phyloP scores from a whole-genome alignment of 1,140 invertebrate species.

The Trichonephila clavata region DNA sequence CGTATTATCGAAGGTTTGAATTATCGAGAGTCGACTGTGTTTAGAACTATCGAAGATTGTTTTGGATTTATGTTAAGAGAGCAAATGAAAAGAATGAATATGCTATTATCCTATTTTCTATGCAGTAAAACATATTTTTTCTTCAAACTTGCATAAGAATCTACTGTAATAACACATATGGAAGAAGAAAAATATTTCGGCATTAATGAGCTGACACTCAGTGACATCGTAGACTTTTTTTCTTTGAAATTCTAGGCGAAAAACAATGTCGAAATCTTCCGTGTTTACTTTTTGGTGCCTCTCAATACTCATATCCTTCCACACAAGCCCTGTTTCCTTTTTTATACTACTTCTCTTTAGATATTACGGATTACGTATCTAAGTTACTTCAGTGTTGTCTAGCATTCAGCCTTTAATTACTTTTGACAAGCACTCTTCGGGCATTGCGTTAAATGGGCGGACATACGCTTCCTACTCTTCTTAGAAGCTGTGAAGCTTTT shows the following conservation, averaged over 20 bases:
- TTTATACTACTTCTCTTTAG: not conserved
- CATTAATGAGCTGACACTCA: no score
- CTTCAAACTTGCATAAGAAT: no score
- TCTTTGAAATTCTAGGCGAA: not conserved
- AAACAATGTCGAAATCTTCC: constrained; percentile 35
- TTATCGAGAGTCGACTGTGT: no score
- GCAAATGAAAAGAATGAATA: no score
- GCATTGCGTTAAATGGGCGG: not conserved
- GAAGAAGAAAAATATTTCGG: no score
- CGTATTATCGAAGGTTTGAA: no score
- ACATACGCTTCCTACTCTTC: constrained; percentile 11
- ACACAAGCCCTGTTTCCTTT: not conserved
- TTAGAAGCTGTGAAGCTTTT: not conserved
- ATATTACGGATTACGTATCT: constrained; percentile 23
- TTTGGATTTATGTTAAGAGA: no score
- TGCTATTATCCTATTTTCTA: no score
- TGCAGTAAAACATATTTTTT: no score
- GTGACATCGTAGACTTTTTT: not conserved
- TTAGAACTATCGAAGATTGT: no score
- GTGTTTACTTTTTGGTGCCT: constrained; percentile 44
- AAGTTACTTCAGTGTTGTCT: constrained; percentile 32
- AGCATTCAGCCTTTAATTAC: constrained; percentile 12
- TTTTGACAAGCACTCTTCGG: constrained; percentile 16
- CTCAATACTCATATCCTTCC: constrained; percentile 30
- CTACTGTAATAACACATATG: no score